phyloP scores from a whole-genome alignment of 2,888 invertebrate genomes.

The Limnephilus auricula region DNA sequence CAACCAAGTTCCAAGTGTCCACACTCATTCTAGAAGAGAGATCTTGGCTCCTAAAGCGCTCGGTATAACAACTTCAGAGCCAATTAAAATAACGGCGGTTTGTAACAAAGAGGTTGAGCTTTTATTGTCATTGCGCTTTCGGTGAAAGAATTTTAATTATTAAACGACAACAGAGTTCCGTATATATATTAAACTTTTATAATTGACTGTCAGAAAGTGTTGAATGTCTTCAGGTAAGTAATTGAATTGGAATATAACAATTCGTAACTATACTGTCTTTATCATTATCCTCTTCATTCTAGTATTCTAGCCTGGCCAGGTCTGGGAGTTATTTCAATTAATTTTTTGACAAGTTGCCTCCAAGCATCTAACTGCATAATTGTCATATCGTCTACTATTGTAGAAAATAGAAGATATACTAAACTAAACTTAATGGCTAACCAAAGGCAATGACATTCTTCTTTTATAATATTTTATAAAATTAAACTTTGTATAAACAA shows the following conservation, averaged over 20 bases:
- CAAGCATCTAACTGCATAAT: no score
- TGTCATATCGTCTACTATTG: no score
- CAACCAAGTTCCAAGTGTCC: slow-evolving; percentile 40
- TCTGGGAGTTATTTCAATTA: no score
- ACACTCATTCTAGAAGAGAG: not conserved
- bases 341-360: no score
- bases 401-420: no score
- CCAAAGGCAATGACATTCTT: no score
- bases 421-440: no score
- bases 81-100: slow-evolving; percentile 38
- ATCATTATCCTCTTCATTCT: no score
- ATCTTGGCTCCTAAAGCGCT: not conserved
- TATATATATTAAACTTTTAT: not conserved
- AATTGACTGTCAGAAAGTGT: not conserved
- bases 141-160: not conserved
- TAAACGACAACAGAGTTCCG: not conserved
- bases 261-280: no score
- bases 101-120: not conserved
- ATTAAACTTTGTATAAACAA: no score
- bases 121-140: not conserved
- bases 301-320: no score
- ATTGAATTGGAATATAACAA: not conserved
- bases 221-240: not conserved
- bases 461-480: no score
- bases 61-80: slow-evolving; percentile 24